These are phyloP conservation scores for Probaryconus sp. DNA, from an alignment of 1,140 invertebrate species.

Conservation along the genomic window DNA sequence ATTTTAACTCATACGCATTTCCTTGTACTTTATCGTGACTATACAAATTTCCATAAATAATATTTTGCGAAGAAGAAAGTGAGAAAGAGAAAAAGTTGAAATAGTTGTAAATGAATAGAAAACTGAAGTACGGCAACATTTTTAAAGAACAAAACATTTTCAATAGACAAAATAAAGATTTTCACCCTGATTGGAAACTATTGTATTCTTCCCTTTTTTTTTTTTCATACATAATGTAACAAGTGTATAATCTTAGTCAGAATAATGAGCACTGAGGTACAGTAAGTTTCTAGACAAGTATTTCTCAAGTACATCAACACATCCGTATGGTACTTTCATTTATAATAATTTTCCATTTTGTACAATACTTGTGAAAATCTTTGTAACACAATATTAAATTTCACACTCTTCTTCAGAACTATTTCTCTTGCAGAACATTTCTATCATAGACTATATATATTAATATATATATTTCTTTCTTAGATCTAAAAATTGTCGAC, in stretches of 20 bases:
- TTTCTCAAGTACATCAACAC: slow-evolving; percentile 27
- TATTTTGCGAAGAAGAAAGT: slow-evolving; percentile 61
- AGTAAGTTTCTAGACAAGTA: slow-evolving; percentile 34
- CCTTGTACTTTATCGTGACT: slow-evolving; percentile 22
- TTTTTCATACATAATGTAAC: slow-evolving; percentile 49
- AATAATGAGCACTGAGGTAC: slow-evolving; percentile 40
- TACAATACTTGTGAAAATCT: neutral
- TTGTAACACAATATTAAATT: too few relatives aligned
- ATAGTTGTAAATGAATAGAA: slow-evolving; percentile 56
- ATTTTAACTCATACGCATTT: slow-evolving; percentile 36
- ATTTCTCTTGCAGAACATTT: too few relatives aligned
- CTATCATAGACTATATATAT: too few relatives aligned
- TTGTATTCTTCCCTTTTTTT: slow-evolving; percentile 55
- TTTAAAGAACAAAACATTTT: slow-evolving; percentile 28
- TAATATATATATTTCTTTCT: too few relatives aligned
- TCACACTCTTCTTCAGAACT: too few relatives aligned
- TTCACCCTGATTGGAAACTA: slow-evolving; percentile 57
- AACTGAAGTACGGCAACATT: slow-evolving; percentile 36
- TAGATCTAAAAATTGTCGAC: too few relatives aligned
- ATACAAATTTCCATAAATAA: slow-evolving; percentile 51
- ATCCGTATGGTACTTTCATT: slow-evolving; percentile 11
- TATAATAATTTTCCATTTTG: neutral
- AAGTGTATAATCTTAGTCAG: slow-evolving; percentile 44
- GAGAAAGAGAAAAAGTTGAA: slow-evolving; percentile 52
- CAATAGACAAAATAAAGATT: slow-evolving; percentile 61